Base-by-base conservation (phyloP, 2,113 vertebrate genomes). In the Numida meleagris region DNA sequence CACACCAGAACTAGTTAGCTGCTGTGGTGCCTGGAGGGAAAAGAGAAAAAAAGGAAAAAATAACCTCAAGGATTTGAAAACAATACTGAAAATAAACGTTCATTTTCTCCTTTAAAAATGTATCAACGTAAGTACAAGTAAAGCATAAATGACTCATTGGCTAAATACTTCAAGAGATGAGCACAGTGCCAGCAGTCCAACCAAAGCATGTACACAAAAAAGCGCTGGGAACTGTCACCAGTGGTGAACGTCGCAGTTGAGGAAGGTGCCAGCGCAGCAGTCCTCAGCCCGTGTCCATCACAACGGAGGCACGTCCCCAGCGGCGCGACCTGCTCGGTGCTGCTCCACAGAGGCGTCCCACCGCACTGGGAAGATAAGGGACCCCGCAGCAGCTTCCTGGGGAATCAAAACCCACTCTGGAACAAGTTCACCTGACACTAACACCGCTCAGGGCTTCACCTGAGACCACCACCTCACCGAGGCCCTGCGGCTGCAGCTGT, bases 161-260 rank as follows among this genome's bases (percentile, higher is more conserved):
- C 36, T 40, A 40, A 63, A 63, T 29, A 12, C 24, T 62, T 36
- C 48, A 19, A 42, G 4, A 27, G 80, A 38, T 6, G 10, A 59
- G 34, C n/a, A 48, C 51, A 31, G 3, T 7, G 59, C 20, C 17
- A n/a, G 18, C 3, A 5, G 55, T 33, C 38, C 17, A 65, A 42
- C 33, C 31, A 3, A 65, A 40, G 16, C 2, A 10, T 0, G 2
- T 2, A 31, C 4, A 50, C 46, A 20, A 74, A 84, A 31, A 2
- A n/a, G 27, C 5, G 24, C 50, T 15, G 8, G 4, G 43, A 42
- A 38, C 4, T 4, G 8, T 18, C 57, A n/a, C 31, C 33, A 12
- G 15, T 5, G 6, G 25, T 12, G 34, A 43, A 10, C 0, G 4
- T 4, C 7, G 25, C 31, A 29, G n/a, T 4, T 23, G 14, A 36